Evolutionary conservation across 2,797 vertebrate genomes (phyloP).

Genomic region (Gouania willdenowi): DNA sequence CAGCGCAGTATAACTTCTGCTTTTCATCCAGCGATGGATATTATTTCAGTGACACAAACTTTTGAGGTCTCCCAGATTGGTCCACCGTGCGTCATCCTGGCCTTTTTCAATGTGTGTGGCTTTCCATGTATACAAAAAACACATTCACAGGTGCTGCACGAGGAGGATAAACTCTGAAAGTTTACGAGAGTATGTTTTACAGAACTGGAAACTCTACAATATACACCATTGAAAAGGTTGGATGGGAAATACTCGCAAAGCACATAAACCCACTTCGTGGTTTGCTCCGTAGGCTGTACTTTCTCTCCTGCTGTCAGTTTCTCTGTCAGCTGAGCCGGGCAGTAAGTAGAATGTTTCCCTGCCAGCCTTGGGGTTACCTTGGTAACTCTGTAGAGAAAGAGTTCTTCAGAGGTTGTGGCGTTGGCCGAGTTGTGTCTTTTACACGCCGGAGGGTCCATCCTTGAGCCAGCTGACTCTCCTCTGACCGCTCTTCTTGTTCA

Average conservation of each 20-base stretch:
- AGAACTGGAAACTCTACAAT: constrained; percentile 35
- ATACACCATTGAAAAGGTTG: constrained; percentile 34
- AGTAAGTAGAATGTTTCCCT: constrained; percentile 51
- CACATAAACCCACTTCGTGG: constrained; percentile 29
- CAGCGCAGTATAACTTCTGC: not conserved
- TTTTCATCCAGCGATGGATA: constrained; percentile 5
- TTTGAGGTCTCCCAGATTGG: constrained; percentile 2
- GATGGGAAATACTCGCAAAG: constrained; percentile 39
- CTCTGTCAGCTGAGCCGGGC: constrained; percentile 33
- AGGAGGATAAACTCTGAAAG: constrained; percentile 13
- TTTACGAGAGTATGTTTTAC: constrained; percentile 51
- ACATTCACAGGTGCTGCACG: constrained; percentile 46
- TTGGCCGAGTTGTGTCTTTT: constrained; percentile 27
- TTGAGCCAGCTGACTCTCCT: constrained; percentile 7
- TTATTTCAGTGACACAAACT: constrained; percentile 14
- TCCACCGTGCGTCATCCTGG: constrained; percentile 3
- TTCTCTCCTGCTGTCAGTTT: constrained; percentile 17
- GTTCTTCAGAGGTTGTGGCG: constrained; percentile 25
- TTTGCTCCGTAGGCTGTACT: constrained; percentile 2
- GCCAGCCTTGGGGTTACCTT: constrained; percentile 44
- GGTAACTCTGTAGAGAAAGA: constrained; percentile 46
- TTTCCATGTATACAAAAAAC: constrained; percentile 28
- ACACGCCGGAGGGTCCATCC: constrained; percentile 19
- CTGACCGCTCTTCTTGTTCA: not conserved
- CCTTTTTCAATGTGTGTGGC: constrained; percentile 39